Evolutionary conservation across 2,113 vertebrate genomes (phyloP), one percentile per base, ranked within the genome.

Genomic region (Nansenia antarctica): DNA sequence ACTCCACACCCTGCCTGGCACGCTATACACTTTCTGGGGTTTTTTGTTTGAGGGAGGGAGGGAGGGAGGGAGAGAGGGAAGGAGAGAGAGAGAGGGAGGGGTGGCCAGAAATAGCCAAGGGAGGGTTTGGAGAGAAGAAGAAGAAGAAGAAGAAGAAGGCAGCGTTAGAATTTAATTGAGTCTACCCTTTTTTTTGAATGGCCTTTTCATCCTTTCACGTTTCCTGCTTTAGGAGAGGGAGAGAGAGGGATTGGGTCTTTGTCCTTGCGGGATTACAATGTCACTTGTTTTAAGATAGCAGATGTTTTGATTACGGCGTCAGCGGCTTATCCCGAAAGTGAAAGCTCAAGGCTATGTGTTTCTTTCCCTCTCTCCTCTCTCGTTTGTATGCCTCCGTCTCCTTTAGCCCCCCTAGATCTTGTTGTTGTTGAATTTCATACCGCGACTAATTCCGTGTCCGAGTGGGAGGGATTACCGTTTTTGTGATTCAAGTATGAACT

Each of bases 251-350:
- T 91, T 87, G 86, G 84, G 83, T 80, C 88, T 90, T 91, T 92
- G 90, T 92, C 89, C 88, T 87, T 84, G n/a, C 35, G 62, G 90
- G 92, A 92, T 93, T 91, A 93, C 85, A 92, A 90, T 92, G 89
- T 91, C 88, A 91, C 90, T 90, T 92, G 91, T 91, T 90, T 89
- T 92, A 88, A 92, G 90, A 91, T 91, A 90, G 80, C 92, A 91
- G 90, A 90, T 92, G 90, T 91, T 90, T 90, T 85, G 88, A 92
- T 92, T 89, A 86, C 84, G 70, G 78, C 76, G 75, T 85, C 85
- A 72, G 85, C 72, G 69, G 86, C 86, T 93, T 92, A 92, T 92
- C 90, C n/a, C 84, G 83, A 91, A 87, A 86, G 88, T 49, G 88
- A 79, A 90, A 85, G 85, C 88, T 87, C 84, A 84, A 86, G 87